phyloP scores from a whole-genome alignment of 2,888 invertebrate species.

The Augiades crinisus region DNA sequence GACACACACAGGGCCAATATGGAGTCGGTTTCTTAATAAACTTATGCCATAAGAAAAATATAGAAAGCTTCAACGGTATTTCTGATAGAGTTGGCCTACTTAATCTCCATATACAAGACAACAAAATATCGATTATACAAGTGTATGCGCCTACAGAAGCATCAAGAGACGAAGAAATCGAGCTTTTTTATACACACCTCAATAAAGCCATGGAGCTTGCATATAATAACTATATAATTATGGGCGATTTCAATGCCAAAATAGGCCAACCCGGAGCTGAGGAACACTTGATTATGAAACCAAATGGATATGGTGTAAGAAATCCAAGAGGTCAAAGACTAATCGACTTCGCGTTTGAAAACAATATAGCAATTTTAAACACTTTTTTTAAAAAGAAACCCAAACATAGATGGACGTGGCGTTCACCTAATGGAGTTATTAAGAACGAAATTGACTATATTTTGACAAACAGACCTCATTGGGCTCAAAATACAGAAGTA shows the following conservation, averaged over 20 bases:
- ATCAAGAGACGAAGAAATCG: conserved; percentile 29
- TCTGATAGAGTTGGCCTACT: conserved; percentile 35
- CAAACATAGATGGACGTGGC: conserved; percentile 1
- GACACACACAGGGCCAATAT: conserved; percentile 32
- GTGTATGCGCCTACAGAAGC: conserved; percentile 32
- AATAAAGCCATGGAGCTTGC: neutral
- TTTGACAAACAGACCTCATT: conserved; percentile 9
- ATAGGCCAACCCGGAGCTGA: conserved; percentile 16
- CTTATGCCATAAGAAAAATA: conserved; percentile 32
- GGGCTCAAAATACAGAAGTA: neutral
- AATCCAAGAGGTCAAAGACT: conserved; percentile 26
- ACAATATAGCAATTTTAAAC: conserved; percentile 12
- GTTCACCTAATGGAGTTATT: neutral
- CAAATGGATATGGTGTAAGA: conserved; percentile 16
- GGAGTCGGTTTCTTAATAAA: conserved; percentile 27
- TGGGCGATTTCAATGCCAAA: conserved; percentile 16
- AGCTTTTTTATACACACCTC: neutral
- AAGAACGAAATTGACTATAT: conserved; percentile 29
- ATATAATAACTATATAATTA: neutral
- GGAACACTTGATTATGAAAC: conserved; percentile 12
- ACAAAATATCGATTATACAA: conserved; percentile 24
- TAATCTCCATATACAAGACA: too few species aligned
- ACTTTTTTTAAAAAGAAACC: conserved; percentile 1
- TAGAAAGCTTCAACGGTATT: conserved; percentile 33
- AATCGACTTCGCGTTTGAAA: conserved; percentile 16